phyloP scores from a whole-genome alignment of 1,140 invertebrate species.

The Heliconius melpomene region DNA sequence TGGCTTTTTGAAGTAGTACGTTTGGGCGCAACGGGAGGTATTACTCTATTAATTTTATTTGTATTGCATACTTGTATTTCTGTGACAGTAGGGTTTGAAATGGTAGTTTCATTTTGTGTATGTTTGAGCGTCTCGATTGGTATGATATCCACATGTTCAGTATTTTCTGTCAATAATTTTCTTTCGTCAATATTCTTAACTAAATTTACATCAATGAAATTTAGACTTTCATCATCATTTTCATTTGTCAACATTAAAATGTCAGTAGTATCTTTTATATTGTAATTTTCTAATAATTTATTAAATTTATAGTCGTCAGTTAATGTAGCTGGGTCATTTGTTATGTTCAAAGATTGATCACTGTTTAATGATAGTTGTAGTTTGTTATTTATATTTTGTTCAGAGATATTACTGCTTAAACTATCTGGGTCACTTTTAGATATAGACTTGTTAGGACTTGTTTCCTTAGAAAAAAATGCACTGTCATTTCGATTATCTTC shows the following conservation, averaged over 20 bases:
- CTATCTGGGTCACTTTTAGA: conserved; percentile 68
- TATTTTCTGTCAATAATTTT: background rate
- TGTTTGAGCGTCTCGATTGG: background rate
- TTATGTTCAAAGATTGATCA: conserved; percentile 15
- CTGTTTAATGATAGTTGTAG: background rate
- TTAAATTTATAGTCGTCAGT: conserved; percentile 73
- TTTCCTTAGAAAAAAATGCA: conserved; percentile 73
- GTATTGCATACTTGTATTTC: conserved; percentile 1
- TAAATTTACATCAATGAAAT: background rate
- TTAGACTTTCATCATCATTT: background rate
- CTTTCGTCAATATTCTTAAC: background rate
- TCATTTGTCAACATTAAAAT: background rate
- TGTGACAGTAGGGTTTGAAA: background rate
- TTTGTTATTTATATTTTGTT: conserved; percentile 37
- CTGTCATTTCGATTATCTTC: conserved; percentile 50
- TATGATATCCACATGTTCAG: background rate
- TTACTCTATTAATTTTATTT: background rate
- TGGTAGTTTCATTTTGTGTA: background rate
- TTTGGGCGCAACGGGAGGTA: conserved; percentile 18
- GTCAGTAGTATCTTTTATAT: background rate
- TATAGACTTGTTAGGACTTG: conserved; percentile 64
- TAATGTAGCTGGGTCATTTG: conserved; percentile 47
- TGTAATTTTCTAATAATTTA: conserved; percentile 53
- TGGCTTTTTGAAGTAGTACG: conserved; percentile 14
- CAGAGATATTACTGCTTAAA: conserved; percentile 50